Percentiles rank a stretch among this genome's conserved stretches.
These are phyloP conservation scores for Antheraea pernyi DNA, from an alignment of 1,140 invertebrate genomes.

Conservation along the genomic window DNA sequence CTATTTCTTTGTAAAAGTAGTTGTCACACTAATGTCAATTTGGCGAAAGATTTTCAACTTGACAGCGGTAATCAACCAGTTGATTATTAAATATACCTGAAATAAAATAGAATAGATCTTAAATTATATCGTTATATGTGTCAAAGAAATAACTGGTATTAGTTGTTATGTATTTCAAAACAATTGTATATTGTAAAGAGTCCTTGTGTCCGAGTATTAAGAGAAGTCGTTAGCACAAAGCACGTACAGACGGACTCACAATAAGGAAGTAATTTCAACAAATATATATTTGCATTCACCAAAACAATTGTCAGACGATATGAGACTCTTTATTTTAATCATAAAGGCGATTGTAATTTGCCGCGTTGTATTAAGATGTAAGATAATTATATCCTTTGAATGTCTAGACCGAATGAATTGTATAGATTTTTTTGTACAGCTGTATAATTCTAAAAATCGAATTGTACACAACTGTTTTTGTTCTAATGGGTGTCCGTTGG, in stretches of 20 bases:
- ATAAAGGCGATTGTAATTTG: neutral
- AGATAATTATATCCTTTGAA: constrained; percentile 20
- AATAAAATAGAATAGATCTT: too few species aligned
- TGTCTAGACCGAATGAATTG: constrained; percentile 26
- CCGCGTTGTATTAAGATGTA: neutral
- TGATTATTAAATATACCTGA: too few species aligned
- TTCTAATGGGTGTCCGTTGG: too few species aligned
- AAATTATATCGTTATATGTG: too few species aligned
- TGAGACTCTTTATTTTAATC: neutral
- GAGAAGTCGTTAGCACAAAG: constrained; percentile 32
- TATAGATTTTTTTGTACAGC: constrained; percentile 1
- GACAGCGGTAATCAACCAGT: too few species aligned
- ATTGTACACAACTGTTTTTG: neutral
- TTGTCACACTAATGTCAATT: too few species aligned
- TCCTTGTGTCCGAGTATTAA: constrained; percentile 12
- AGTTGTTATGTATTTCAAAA: neutral
- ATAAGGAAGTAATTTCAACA: constrained; percentile 28
- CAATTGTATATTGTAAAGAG: neutral
- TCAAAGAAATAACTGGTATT: neutral
- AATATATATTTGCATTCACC: constrained; percentile 6
- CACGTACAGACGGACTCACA: constrained; percentile 29
- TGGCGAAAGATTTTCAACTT: too few species aligned
- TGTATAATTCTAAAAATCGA: too few species aligned
- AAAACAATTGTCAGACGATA: neutral
- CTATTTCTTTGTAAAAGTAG: too few species aligned